Evolutionary conservation across 2,113 vertebrate species (phyloP).

Genomic region (Osmerus mordax): DNA sequence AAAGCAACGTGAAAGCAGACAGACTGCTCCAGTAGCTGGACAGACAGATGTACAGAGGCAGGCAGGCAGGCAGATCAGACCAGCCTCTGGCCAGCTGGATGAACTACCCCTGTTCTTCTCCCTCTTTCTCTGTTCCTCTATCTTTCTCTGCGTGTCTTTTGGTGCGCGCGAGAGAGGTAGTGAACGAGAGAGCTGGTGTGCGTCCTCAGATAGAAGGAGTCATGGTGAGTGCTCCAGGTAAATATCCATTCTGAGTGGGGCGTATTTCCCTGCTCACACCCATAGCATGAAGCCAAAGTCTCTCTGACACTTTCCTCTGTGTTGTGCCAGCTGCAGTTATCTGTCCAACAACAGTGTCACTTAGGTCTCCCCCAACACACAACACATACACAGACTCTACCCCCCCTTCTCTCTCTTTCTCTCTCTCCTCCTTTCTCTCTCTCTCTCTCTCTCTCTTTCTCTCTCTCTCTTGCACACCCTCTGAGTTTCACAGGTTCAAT

Average conservation of each 20-base stretch:
- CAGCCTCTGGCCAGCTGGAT: no score
- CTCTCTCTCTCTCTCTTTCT: not conserved
- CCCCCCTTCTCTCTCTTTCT: slow-evolving; percentile 38
- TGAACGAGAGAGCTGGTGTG: no score
- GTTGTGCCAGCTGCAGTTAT: slow-evolving; percentile 70
- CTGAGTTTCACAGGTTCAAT: slow-evolving; percentile 64
- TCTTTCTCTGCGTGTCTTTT: no score
- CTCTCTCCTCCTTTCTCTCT: slow-evolving; percentile 43
- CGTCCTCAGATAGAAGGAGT: slow-evolving; percentile 33
- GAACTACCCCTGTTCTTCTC: no score
- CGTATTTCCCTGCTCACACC: slow-evolving; percentile 56
- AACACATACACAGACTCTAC: slow-evolving; percentile 18
- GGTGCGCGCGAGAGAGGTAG: no score
- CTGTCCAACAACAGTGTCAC: slow-evolving; percentile 59
- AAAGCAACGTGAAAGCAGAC: no score
- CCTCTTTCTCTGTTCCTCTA: no score
- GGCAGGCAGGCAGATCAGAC: no score
- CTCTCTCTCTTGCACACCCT: slow-evolving; percentile 30
- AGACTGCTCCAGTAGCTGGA: no score
- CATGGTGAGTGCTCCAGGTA: slow-evolving; percentile 66
- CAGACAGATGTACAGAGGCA: no score
- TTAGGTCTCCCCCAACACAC: slow-evolving; percentile 1
- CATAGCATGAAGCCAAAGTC: slow-evolving; percentile 55
- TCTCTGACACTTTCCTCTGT: slow-evolving; percentile 60
- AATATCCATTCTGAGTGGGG: slow-evolving; percentile 70